These are phyloP conservation scores for Alethe diademata DNA, from an alignment of 2,113 vertebrate species.

Conservation along the genomic window DNA sequence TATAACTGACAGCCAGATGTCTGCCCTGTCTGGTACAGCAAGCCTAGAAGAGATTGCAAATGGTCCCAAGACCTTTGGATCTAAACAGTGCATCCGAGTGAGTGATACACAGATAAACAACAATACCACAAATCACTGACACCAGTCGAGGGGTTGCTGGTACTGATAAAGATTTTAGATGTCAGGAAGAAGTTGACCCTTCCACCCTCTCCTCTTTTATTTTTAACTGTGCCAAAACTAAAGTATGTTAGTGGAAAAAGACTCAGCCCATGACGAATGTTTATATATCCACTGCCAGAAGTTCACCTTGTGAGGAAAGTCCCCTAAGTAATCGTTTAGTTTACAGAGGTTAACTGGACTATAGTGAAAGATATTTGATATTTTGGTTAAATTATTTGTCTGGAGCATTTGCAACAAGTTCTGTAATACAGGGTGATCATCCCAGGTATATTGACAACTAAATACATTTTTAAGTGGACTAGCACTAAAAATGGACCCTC, in stretches of 20 bases:
- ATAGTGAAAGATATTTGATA: not conserved
- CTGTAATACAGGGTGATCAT: not conserved
- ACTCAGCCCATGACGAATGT: slow-evolving; percentile 22
- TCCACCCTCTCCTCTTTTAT: not conserved
- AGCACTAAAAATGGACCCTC: not conserved
- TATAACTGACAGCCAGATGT: slow-evolving; percentile 82
- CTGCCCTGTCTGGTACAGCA: slow-evolving; percentile 73
- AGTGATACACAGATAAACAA: slow-evolving; percentile 72
- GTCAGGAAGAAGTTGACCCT: slow-evolving; percentile 17
- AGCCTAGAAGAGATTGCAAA: slow-evolving; percentile 74
- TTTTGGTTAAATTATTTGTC: not conserved
- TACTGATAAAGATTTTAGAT: slow-evolving; percentile 69
- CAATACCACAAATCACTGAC: slow-evolving; percentile 65
- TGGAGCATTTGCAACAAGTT: slow-evolving; percentile 2
- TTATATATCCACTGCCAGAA: slow-evolving; percentile 44
- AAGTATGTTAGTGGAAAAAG: slow-evolving; percentile 29
- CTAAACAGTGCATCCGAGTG: slow-evolving; percentile 58
- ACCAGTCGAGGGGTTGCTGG: not conserved
- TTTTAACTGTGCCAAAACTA: slow-evolving; percentile 27
- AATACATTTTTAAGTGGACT: not conserved
- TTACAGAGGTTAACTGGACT: slow-evolving; percentile 7
- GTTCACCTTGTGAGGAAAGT: slow-evolving; percentile 21
- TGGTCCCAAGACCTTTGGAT: slow-evolving; percentile 69
- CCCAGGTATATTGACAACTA: not conserved
- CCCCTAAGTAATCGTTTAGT: not conserved